Conservation (phyloP, 2,888 invertebrate species). For the Dasypolia templi region DNA sequence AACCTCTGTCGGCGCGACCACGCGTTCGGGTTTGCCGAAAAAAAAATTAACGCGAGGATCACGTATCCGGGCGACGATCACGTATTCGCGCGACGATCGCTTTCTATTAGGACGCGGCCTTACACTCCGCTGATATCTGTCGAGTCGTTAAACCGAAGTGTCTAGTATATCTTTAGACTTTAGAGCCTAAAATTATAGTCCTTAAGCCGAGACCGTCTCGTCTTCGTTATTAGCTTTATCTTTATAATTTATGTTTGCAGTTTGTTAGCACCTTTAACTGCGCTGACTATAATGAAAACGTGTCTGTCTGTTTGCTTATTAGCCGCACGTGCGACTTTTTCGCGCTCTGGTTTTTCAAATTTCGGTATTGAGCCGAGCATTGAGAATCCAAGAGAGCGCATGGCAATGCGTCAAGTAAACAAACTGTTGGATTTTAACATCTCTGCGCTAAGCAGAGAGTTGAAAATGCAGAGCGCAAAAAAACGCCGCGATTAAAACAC, state of each 20-base stretch:
- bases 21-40: background rate
- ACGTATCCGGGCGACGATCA: background rate
- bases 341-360: background rate
- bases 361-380: too few relatives aligned
- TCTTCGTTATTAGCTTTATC: slow-evolving; percentile 15
- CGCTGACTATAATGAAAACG: background rate
- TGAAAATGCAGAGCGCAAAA: too few relatives aligned
- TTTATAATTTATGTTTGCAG: slow-evolving; percentile 1
- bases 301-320: slow-evolving; percentile 8
- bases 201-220: background rate
- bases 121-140: slow-evolving; percentile 12
- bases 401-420: too few relatives aligned
- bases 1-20: too few relatives aligned
- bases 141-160: slow-evolving; percentile 16
- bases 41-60: background rate
- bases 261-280: background rate
- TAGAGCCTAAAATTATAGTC: slow-evolving; percentile 12
- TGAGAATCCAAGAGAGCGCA: too few relatives aligned
- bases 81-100: background rate
- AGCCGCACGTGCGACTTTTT: too few relatives aligned
- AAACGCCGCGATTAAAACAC: background rate
- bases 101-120: background rate
- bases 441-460: too few relatives aligned
- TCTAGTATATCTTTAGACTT: slow-evolving; percentile 16
- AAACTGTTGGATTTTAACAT: too few relatives aligned